phyloP scores from a whole-genome alignment of 2,888 invertebrate genomes.

The Argyresthia goedartella region DNA sequence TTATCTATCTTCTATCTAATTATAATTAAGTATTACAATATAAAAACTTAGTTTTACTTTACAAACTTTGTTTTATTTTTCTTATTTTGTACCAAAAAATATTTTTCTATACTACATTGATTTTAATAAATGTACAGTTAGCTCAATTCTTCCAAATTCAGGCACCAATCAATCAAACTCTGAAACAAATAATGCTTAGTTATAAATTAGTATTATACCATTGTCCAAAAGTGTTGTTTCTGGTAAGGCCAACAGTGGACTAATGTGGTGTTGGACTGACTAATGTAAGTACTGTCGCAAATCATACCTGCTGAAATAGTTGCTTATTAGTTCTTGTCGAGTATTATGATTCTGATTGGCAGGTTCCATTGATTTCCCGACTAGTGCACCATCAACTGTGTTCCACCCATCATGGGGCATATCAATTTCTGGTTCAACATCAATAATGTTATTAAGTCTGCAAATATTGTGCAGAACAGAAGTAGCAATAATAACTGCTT shows the following conservation, averaged over 20 bases:
- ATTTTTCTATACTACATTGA: neutral
- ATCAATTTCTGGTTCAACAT: slow-evolving; percentile 5
- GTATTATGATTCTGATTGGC: neutral
- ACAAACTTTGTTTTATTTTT: too few relatives aligned
- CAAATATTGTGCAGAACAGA: slow-evolving; percentile 7
- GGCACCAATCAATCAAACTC: neutral
- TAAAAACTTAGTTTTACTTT: too few relatives aligned
- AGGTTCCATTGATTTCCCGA: neutral
- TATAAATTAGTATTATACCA: neutral
- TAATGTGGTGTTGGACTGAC: neutral
- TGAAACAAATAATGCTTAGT: slow-evolving; percentile 3
- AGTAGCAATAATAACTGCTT: slow-evolving; percentile 7
- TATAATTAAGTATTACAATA: too few relatives aligned
- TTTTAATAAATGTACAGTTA: too few relatives aligned
- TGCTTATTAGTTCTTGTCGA: neutral
- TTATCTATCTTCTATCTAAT: too few relatives aligned
- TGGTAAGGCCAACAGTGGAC: too few relatives aligned
- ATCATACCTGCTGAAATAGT: slow-evolving; percentile 2
- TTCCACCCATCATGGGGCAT: neutral
- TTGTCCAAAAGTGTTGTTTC: neutral
- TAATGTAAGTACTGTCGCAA: neutral
- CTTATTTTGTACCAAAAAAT: neutral
- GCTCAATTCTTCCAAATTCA: neutral
- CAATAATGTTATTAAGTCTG: slow-evolving; percentile 2
- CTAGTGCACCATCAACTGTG: neutral